Evolutionary conservation across 2,113 vertebrate genomes (phyloP).

Genomic region (Microcebus murinus): DNA sequence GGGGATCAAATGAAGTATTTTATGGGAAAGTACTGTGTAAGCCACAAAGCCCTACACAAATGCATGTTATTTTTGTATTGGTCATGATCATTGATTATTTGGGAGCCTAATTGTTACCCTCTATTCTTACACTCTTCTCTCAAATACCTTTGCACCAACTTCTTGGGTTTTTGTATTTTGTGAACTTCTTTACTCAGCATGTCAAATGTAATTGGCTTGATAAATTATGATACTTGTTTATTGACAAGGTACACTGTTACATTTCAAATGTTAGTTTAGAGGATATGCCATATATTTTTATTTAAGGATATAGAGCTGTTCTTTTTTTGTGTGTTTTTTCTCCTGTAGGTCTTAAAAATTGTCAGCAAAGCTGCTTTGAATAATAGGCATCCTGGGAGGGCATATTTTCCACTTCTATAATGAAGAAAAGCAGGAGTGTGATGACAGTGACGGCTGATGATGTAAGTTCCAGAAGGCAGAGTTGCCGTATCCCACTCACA

Average conservation of each 20-base stretch:
- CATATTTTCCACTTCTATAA: constrained; percentile 70
- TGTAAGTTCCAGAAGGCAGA: constrained; percentile 82
- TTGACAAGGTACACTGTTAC: neutral
- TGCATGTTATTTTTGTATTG: neutral
- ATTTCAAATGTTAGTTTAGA: neutral
- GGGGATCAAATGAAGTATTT: neutral
- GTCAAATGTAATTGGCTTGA: neutral
- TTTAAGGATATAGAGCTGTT: neutral
- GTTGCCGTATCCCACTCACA: fast-evolving
- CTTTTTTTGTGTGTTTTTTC: neutral
- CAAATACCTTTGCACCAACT: neutral
- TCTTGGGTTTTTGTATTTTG: neutral
- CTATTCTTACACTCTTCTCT: neutral
- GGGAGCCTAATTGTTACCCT: neutral
- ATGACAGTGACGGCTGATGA: constrained; percentile 90
- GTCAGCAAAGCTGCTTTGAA: neutral
- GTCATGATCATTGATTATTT: neutral
- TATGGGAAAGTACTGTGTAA: neutral
- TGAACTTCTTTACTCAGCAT: neutral
- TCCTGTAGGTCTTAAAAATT: constrained; percentile 65
- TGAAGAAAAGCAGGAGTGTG: constrained; percentile 97
- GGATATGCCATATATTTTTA: neutral
- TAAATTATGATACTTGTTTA: neutral
- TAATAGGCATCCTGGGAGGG: neutral
- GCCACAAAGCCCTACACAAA: neutral